phyloP scores from a whole-genome alignment of 2,888 invertebrate genomes.

The Eupithecia subumbrata region DNA sequence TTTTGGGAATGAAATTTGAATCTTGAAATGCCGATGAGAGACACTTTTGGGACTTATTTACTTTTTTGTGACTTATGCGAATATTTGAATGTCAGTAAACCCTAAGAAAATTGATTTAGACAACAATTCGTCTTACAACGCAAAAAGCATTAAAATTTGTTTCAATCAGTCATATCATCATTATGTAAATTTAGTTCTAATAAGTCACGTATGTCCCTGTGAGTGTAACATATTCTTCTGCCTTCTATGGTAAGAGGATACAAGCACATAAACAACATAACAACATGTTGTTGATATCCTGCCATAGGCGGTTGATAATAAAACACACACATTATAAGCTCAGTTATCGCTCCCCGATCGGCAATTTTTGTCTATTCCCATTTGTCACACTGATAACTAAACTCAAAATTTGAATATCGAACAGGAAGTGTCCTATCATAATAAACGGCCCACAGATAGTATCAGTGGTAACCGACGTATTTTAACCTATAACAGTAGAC shows the following conservation, averaged over 20 bases:
- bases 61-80: background rate
- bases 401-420: conserved; percentile 38
- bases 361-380: conserved; percentile 29
- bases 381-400: conserved; percentile 32
- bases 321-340: conserved; percentile 7
- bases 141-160: too few relatives aligned
- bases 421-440: conserved; percentile 44
- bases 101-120: too few relatives aligned
- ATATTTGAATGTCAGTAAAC: background rate
- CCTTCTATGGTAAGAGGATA: background rate
- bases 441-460: conserved; percentile 56
- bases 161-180: too few relatives aligned
- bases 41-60: too few relatives aligned
- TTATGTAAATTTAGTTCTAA: too few relatives aligned
- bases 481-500: conserved; percentile 65
- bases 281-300: background rate
- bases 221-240: background rate
- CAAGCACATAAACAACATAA: background rate
- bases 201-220: too few relatives aligned
- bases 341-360: conserved; percentile 13
- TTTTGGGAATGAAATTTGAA: conserved; percentile 5
- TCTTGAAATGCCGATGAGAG: background rate
- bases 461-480: conserved; percentile 62
- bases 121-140: too few relatives aligned
- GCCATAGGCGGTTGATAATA: background rate